These are phyloP conservation scores for Lymantria monacha DNA, from an alignment of 2,888 invertebrate species.

Conservation along the genomic window DNA sequence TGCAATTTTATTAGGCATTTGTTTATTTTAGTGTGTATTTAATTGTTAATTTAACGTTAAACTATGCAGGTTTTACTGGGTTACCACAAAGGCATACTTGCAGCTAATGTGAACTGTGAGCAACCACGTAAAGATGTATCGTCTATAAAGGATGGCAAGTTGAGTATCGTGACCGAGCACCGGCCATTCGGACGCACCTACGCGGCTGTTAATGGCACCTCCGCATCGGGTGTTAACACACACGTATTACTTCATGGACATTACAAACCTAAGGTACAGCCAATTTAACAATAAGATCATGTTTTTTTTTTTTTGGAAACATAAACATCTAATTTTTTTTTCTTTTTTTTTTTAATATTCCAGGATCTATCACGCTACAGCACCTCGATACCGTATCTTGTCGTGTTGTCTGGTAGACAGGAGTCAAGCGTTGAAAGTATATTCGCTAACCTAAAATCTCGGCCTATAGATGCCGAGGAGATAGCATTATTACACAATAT, in stretches of 20 bases:
- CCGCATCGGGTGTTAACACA: constrained; percentile 46
- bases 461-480: constrained; percentile 60
- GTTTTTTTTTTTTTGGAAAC: too few species aligned
- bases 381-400: constrained; percentile 51
- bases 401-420: constrained; percentile 55
- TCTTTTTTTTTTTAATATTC: too few species aligned
- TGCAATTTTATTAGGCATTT: too few species aligned
- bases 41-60: too few species aligned
- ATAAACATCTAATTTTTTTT: too few species aligned
- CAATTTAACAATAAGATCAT: too few species aligned
- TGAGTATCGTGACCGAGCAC: constrained; percentile 80
- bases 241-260: constrained; percentile 52
- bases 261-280: too few species aligned
- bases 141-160: constrained; percentile 69
- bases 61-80: neutral
- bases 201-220: constrained; percentile 46
- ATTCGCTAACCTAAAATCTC: constrained; percentile 49
- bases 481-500: constrained; percentile 61
- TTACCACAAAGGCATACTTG: constrained; percentile 76
- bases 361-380: constrained; percentile 53
- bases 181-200: constrained; percentile 76
- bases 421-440: constrained; percentile 46
- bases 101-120: constrained; percentile 89
- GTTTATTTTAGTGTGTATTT: too few species aligned
- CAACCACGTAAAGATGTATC: constrained; percentile 63